phyloP scores from a whole-genome alignment of 2,113 vertebrate species.

The Protobothrops mucrosquamatus region DNA sequence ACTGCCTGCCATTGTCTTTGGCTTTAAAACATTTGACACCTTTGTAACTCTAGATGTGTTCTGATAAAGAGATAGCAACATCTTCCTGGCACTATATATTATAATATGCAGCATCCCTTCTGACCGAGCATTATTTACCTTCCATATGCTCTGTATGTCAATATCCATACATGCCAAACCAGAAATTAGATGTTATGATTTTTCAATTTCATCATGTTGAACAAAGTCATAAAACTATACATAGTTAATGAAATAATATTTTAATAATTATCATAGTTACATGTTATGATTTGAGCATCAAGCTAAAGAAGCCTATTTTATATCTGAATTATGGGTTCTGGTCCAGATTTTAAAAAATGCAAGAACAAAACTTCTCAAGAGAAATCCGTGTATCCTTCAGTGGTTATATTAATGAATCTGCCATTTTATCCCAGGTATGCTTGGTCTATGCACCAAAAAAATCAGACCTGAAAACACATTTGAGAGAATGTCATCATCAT shows the following conservation, averaged over 20 bases:
- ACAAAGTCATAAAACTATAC: background rate
- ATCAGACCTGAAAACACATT: background rate
- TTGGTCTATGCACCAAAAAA: background rate
- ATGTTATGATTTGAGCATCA: background rate
- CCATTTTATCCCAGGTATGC: background rate
- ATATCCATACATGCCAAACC: background rate
- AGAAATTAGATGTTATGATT: background rate
- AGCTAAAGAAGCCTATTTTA: background rate
- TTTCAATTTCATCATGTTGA: background rate
- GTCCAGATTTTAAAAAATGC: background rate
- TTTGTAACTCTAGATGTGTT: background rate
- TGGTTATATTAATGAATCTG: background rate
- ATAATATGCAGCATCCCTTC: background rate
- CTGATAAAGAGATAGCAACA: background rate
- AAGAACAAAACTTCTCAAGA: background rate
- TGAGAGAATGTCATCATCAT: background rate
- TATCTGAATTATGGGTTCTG: background rate
- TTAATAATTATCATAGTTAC: background rate
- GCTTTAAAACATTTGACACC: background rate
- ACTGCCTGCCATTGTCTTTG: background rate
- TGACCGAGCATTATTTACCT: background rate
- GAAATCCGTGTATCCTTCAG: background rate
- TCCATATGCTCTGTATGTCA: background rate
- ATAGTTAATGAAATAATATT: background rate
- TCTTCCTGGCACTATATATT: background rate